Base-by-base conservation (phyloP, 2,113 vertebrate species). In the Solea solea region DNA sequence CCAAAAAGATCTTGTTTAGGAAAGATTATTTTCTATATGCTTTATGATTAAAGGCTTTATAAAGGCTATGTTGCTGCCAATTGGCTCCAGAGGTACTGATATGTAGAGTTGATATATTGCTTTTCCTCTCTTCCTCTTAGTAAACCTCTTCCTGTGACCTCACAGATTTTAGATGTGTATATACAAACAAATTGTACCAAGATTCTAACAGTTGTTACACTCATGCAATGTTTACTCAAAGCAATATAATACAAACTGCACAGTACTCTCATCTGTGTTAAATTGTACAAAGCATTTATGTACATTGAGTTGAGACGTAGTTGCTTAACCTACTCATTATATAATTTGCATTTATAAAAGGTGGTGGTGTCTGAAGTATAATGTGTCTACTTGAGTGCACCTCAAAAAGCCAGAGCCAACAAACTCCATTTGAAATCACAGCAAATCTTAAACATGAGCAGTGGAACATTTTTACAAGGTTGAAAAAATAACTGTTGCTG, bases 371-470 rank as follows among this genome's bases (percentile, higher is more conserved):
- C 50, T 49, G 14, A 41, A 34, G 34, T 34, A 34, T 34, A 2
- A 34, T 34, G 34, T 34, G 34, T 34, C 34, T 57, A 15, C 56
- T 59, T 9, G 14, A 62, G 13, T 59, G 14, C 41, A 12, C 50
- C 1, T 4, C 45, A 13, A 27, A n/a, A 74, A 39, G 56, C 25
- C 13, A 62, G 14, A 75, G 70, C 53, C 52, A 68, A 64, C 34
- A 63, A 65, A 72, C 66, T 48, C 34, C 21, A 48, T 86, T 81
- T 66, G 45, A 66, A 57, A 9, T 74, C 39, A 42, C 27, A 80
- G 59, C 51, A 69, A 64, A 74, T 25, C 27, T 52, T 68, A 0
- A 11, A 44, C 64, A 53, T 46, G 11, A 68, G 27, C n/a, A 56
- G 7, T n/a, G 39, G 40, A 56, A 72, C 10, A 53, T 40, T 66